phyloP scores from a whole-genome alignment of 1,140 invertebrate species.

The Hormaphis cornu region DNA sequence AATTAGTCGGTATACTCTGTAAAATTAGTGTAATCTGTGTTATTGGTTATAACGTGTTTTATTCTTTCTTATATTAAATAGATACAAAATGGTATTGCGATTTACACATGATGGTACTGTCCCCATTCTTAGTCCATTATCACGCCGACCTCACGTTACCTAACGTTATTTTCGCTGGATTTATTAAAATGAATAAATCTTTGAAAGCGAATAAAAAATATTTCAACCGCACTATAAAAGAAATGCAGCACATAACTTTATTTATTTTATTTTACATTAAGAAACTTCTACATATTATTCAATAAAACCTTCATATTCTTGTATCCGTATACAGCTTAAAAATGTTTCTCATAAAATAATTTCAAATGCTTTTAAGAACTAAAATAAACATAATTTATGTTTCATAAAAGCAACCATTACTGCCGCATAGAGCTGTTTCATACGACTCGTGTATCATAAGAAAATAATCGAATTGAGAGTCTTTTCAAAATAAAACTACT shows the following conservation, averaged over 20 bases:
- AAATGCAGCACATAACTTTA: neutral
- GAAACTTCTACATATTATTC: neutral
- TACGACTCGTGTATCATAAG: neutral
- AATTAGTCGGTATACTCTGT: too few relatives aligned
- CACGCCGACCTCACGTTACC: neutral
- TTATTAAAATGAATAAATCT: neutral
- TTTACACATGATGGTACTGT: too few relatives aligned
- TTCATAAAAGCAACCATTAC: neutral
- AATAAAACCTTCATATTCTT: neutral
- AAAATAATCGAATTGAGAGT: neutral
- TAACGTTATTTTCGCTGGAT: neutral
- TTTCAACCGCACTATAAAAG: neutral
- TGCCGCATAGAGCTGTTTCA: neutral
- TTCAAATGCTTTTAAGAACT: slow-evolving; percentile 15
- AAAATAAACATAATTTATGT: slow-evolving; percentile 15
- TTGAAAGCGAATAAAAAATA: neutral
- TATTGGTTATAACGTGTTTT: too few relatives aligned
- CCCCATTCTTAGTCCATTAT: too few relatives aligned
- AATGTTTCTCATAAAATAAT: slow-evolving; percentile 3
- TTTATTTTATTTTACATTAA: slow-evolving; percentile 3
- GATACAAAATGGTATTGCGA: too few relatives aligned
- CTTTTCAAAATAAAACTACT: slow-evolving; percentile 3
- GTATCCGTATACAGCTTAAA: neutral
- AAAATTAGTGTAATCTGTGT: too few relatives aligned
- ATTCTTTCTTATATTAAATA: too few relatives aligned